A percentile compares a stretch with the other conserved stretches of the same genome.
Evolutionary conservation across 1,140 invertebrate genomes (phyloP).

Genomic region (Lasioglossum albipes): DNA sequence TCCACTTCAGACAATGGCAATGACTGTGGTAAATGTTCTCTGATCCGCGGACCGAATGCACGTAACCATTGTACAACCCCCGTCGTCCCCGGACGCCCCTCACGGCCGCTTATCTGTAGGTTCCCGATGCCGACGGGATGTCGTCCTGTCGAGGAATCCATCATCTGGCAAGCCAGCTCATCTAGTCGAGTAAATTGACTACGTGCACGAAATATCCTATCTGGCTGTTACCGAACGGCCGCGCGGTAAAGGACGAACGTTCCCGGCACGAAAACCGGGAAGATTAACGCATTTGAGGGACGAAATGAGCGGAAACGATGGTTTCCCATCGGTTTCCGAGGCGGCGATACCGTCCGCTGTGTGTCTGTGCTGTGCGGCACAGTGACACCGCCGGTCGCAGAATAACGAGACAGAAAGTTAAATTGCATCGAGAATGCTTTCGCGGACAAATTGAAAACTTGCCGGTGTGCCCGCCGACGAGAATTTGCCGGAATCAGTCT

Average conservation of each 20-base stretch:
- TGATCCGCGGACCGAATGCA: background rate
- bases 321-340: conserved; percentile 42
- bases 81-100: too few species aligned
- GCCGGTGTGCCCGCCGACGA: background rate
- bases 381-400: conserved; percentile 1
- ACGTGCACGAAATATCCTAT: conserved; percentile 73
- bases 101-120: conserved; percentile 14
- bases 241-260: conserved; percentile 1
- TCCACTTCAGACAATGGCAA: background rate
- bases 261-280: conserved; percentile 46
- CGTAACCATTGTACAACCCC: background rate
- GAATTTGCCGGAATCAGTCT: background rate
- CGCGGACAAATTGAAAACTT: background rate
- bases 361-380: background rate
- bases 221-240: conserved; percentile 51
- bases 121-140: conserved; percentile 9
- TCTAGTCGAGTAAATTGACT: conserved; percentile 70
- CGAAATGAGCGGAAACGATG: conserved; percentile 49
- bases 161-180: conserved; percentile 61
- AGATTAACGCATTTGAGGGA: conserved; percentile 63
- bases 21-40: conserved; percentile 5
- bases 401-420: conserved; percentile 41
- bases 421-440: conserved; percentile 24
- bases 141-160: conserved; percentile 64
- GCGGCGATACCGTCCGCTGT: conserved; percentile 3